Evolutionary conservation across 2,888 invertebrate genomes (phyloP).

Genomic region (Hirtodrosophila alboralis): DNA sequence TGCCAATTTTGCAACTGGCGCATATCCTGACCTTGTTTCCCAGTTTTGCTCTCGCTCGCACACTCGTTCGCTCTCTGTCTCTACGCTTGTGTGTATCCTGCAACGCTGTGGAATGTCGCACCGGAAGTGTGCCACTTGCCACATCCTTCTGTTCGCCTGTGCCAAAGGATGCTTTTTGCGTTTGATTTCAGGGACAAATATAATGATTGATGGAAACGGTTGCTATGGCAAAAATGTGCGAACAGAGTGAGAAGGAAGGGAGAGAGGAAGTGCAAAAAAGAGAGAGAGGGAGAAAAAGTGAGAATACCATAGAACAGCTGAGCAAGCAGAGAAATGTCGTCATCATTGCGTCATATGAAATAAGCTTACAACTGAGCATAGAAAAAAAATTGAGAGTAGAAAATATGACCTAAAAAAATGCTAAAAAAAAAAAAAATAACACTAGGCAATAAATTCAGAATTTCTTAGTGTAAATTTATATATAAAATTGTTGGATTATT

Average conservation of each 20-base stretch:
- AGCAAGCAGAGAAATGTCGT: background rate
- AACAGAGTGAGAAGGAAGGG: background rate
- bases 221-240: conserved; percentile 65
- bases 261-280: too few species aligned
- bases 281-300: background rate
- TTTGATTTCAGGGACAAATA: conserved; percentile 83
- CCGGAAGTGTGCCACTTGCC: conserved; percentile 57
- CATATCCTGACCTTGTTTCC: conserved; percentile 59
- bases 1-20: conserved; percentile 39
- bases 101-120: conserved; percentile 51
- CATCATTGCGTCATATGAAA: background rate
- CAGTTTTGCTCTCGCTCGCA: conserved; percentile 5
- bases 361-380: too few species aligned
- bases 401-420: too few species aligned
- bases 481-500: too few species aligned
- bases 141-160: conserved; percentile 69
- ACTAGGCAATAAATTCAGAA: too few species aligned
- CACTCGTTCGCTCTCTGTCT: conserved; percentile 5
- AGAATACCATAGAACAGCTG: conserved; percentile 27
- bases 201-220: conserved; percentile 76
- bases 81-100: conserved; percentile 18
- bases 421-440: too few species aligned
- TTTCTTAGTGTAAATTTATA: too few species aligned
- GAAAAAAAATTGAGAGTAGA: too few species aligned
- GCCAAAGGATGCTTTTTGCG: conserved; percentile 81